These are phyloP conservation scores for Microctonus brassicae DNA, from an alignment of 2,888 invertebrate species.

Conservation along the genomic window DNA sequence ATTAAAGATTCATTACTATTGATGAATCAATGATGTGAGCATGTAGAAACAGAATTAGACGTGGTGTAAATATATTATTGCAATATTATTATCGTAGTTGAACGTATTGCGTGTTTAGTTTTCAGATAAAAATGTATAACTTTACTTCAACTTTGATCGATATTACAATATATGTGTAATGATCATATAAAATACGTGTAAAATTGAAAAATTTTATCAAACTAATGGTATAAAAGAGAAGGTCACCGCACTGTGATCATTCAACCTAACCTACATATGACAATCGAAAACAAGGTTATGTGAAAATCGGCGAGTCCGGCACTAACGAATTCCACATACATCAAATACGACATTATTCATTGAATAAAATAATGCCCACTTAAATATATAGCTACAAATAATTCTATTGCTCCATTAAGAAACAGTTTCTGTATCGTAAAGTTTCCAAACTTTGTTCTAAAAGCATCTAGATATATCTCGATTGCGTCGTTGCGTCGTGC, in stretches of 20 bases:
- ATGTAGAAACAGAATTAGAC: background rate
- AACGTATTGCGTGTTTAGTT: background rate
- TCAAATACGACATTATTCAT: background rate
- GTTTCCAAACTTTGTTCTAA: background rate
- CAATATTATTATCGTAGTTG: background rate
- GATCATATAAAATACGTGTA: background rate
- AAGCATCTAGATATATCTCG: conserved; percentile 11
- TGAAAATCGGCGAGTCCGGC: conserved; percentile 11
- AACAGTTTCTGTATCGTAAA: background rate
- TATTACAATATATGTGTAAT: background rate
- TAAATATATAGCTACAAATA: background rate
- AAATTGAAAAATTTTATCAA: background rate
- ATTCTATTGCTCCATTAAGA: background rate
- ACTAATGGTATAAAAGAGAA: conserved; percentile 45
- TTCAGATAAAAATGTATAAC: background rate
- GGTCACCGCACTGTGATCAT: conserved; percentile 60
- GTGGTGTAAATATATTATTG: background rate
- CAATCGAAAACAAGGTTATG: conserved; percentile 51
- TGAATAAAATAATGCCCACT: background rate
- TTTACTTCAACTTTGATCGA: background rate
- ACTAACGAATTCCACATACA: background rate
- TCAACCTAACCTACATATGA: conserved; percentile 66
- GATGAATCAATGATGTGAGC: background rate
- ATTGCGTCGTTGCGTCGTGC: conserved; percentile 43
- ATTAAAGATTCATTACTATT: no score